A percentile compares a stretch with the other conserved stretches of the same genome.
Conservation (phyloP, 2,888 invertebrate species). For the Automeris io region DNA sequence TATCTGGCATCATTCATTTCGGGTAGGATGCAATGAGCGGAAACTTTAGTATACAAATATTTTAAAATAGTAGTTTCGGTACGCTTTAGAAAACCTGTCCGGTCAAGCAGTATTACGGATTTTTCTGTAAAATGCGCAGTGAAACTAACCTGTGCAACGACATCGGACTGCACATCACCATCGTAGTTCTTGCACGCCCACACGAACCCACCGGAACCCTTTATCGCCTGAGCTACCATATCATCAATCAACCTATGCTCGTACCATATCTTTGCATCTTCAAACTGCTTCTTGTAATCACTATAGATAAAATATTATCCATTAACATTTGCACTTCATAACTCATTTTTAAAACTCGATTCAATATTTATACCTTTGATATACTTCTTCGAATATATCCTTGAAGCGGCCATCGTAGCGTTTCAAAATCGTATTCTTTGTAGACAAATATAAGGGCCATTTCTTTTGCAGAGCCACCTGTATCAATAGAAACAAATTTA, state of each 20-base stretch:
- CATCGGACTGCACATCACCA: constrained; percentile 93
- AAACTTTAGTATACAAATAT: too few relatives aligned
- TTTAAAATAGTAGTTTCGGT: too few relatives aligned
- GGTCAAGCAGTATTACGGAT: neutral
- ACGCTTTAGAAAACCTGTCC: too few relatives aligned
- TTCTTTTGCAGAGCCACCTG: constrained; percentile 87
- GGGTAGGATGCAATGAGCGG: too few relatives aligned
- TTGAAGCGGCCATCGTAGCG: constrained; percentile 93
- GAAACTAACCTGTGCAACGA: constrained; percentile 85
- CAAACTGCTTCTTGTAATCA: constrained; percentile 84
- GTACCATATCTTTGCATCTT: constrained; percentile 89
- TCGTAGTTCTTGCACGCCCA: constrained; percentile 97
- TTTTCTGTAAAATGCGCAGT: too few relatives aligned
- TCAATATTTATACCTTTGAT: constrained; percentile 78
- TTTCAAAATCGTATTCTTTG: constrained; percentile 94
- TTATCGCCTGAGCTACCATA: constrained; percentile 92
- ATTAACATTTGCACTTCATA: neutral
- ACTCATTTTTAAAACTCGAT: neutral
- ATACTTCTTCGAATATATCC: constrained; percentile 94
- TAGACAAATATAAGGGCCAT: constrained; percentile 93
- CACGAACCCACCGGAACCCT: constrained; percentile 90
- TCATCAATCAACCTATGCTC: constrained; percentile 95
- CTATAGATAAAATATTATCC: constrained; percentile 40
- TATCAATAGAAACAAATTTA: constrained; percentile 21
- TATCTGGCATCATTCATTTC: too few relatives aligned